Conservation (phyloP, 2,888 invertebrate species). For the Therioaphis trifolii region DNA sequence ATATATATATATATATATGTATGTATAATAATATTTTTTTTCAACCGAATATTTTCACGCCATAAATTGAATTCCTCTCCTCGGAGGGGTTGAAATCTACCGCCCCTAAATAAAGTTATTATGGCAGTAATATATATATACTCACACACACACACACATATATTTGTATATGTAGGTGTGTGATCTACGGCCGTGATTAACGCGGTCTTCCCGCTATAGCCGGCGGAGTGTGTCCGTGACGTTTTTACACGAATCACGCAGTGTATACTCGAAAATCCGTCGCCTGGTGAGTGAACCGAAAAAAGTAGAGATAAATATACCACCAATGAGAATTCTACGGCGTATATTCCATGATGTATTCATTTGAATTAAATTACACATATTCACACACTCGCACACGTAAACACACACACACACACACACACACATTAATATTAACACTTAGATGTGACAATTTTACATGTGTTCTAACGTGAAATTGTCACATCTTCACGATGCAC, state of each 20-base stretch:
- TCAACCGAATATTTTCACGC: slow-evolving; percentile 6
- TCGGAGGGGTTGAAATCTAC: no score
- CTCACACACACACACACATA: no score
- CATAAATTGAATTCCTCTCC: slow-evolving; percentile 22
- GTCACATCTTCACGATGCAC: no score
- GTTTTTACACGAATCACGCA: slow-evolving; percentile 37
- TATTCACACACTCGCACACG: no score
- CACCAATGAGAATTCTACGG: background rate
- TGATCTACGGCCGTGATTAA: slow-evolving; percentile 37
- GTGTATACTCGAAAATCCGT: slow-evolving; percentile 14
- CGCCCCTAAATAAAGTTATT: slow-evolving; percentile 27
- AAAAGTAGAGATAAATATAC: slow-evolving; percentile 32
- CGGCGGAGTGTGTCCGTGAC: slow-evolving; percentile 20
- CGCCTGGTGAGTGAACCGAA: background rate
- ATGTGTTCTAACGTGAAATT: no score
- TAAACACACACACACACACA: no score
- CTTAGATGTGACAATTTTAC: no score
- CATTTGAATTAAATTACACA: no score
- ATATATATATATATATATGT: background rate
- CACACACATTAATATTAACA: no score
- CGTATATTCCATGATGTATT: no score
- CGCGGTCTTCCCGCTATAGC: background rate
- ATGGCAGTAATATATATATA: no score
- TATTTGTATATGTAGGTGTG: background rate
- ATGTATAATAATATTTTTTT: background rate